A percentile compares a stretch with the other conserved stretches of the same genome.
These are phyloP conservation scores for Esox masquinongy DNA, from an alignment of 2,797 vertebrate species.

Conservation along the genomic window DNA sequence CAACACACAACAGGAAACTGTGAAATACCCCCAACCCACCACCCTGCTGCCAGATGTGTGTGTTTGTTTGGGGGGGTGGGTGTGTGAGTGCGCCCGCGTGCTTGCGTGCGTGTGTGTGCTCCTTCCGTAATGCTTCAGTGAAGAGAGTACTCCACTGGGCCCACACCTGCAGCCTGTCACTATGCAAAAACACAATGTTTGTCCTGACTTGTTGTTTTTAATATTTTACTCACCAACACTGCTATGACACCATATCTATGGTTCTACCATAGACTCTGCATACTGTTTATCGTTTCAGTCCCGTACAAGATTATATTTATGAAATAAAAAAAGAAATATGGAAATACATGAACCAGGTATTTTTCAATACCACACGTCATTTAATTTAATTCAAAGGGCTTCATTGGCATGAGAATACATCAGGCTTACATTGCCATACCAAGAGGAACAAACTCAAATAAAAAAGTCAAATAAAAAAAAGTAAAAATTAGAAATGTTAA, in stretches of 20 bases:
- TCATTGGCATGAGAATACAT: no score
- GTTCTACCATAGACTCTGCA: no score
- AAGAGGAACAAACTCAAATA: no score
- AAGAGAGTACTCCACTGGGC: neutral
- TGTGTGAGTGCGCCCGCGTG: slow-evolving; percentile 46
- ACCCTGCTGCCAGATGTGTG: slow-evolving; percentile 3
- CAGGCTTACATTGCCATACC: no score
- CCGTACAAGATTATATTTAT: no score
- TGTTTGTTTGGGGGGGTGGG: slow-evolving; percentile 4
- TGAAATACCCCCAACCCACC: neutral
- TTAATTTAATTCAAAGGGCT: no score
- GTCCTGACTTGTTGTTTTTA: neutral
- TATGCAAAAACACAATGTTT: neutral
- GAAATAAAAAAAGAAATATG: neutral
- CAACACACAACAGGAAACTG: neutral
- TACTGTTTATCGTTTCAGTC: no score
- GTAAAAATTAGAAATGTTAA: no score
- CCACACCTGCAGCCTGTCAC: neutral
- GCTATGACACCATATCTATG: neutral
- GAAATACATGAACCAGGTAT: neutral
- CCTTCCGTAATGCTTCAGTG: neutral
- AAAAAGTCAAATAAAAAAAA: no score
- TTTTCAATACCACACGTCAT: no score
- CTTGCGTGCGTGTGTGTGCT: slow-evolving; percentile 31
- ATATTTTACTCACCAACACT: neutral